Conservation (phyloP, 2,797 vertebrate genomes). For the Nothura maculosa region DNA sequence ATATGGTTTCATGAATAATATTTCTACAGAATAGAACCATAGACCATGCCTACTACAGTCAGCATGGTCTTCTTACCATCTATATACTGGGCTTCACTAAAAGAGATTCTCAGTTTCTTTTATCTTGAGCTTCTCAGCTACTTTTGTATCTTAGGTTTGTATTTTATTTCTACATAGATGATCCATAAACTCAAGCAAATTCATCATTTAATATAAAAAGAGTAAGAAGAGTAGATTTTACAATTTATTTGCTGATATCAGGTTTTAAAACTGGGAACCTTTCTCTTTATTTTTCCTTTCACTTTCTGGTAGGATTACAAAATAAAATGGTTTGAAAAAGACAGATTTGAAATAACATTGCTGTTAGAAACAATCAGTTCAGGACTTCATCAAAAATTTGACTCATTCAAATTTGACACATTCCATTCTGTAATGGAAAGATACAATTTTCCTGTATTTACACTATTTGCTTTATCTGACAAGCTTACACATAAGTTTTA, state of each 20-base stretch:
- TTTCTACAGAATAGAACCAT: constrained; percentile 39
- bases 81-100: background rate
- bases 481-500: background rate
- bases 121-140: background rate
- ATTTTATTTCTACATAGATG: background rate
- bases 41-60: background rate
- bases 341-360: background rate
- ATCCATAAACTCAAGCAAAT: background rate
- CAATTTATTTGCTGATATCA: background rate
- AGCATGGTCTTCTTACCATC: background rate
- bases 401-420: background rate
- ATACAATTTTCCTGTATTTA: background rate
- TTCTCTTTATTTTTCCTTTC: background rate
- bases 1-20: constrained; percentile 30
- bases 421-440: background rate
- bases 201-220: background rate
- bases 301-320: background rate
- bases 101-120: background rate
- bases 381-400: background rate
- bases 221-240: background rate
- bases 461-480: background rate
- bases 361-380: background rate
- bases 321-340: background rate
- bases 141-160: background rate
- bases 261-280: background rate